Base-by-base conservation (phyloP, 2,888 invertebrate species). In the Lobophora halterata region DNA sequence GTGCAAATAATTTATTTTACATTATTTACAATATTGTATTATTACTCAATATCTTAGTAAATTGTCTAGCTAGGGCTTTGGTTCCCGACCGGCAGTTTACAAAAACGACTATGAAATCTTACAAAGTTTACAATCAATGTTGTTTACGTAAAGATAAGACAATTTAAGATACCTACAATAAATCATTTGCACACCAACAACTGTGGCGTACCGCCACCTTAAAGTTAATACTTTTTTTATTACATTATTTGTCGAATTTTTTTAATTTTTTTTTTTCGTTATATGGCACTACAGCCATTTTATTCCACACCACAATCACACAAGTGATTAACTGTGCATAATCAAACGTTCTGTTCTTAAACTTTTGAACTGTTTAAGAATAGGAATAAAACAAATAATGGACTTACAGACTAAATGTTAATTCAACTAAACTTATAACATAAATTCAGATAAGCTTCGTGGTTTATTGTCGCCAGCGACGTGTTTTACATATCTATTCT, bases 201-300 rank as follows among this genome's bases (percentile, higher is more conserved):
- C 56, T 29, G 71, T 58, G 71, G 71, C 76, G 48, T 58, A 37
- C 60, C 60, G 76, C 78, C 71, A 74, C 70, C 83, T 81, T 85
- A 85, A 57, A 70, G 60, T 75, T 78, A 83, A 79, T 77, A 79
- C 75, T 82, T 82, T 83, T 82, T 81, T 77, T 73, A 64, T 49
- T 43, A 69, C 74, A 79, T 82, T 85, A 83, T 82, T 81, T 85
- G 85, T 85, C 83, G 73, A 73, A 65, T 80, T 85, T 83, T 82
- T 73, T 55, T 52, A 45, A n/a, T n/a, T 59, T 68, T 74, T 72
- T 72, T 63, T 71, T 66, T 71, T 79, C 74, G 72, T 77, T 77
- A 78, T 79, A 85, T 85, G 85, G 81, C 85, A 85, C 83, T 74
- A 77, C 66, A 71, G 85, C 86, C 86, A 80, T 70, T 58, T 65